These are phyloP conservation scores for Pammene aurita DNA, from an alignment of 2,888 invertebrate genomes.

Conservation along the genomic window DNA sequence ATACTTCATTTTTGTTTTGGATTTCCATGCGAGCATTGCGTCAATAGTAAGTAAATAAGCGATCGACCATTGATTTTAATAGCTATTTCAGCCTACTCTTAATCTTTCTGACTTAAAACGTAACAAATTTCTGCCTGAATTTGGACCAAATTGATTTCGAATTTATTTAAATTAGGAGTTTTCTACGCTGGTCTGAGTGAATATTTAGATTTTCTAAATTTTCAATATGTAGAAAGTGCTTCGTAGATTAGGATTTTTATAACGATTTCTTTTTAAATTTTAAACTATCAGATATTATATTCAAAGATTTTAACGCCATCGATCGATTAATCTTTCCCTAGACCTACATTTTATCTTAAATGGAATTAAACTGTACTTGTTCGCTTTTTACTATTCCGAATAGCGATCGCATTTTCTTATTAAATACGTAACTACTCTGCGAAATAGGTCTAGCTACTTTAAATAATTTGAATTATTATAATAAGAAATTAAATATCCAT, in stretches of 20 bases:
- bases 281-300: neutral
- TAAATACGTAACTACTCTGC: constrained; percentile 19
- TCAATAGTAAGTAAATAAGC: neutral
- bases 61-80: neutral
- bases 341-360: constrained; percentile 20
- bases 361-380: constrained; percentile 15
- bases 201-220: constrained; percentile 51
- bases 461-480: constrained; percentile 27
- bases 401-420: constrained; percentile 15
- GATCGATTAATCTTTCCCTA: constrained; percentile 6
- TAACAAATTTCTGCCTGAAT: constrained; percentile 57
- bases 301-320: constrained; percentile 4
- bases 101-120: constrained; percentile 30
- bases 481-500: neutral
- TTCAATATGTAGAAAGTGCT: constrained; percentile 43
- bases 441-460: neutral
- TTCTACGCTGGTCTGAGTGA: constrained; percentile 59
- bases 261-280: constrained; percentile 26
- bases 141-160: constrained; percentile 74
- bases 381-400: constrained; percentile 23
- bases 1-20: neutral
- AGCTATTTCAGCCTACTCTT: constrained; percentile 11
- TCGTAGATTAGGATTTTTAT: constrained; percentile 29
- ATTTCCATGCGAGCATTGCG: neutral
- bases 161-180: constrained; percentile 65